These are phyloP conservation scores for Pao palembangensis DNA, from an alignment of 2,113 vertebrate genomes.

Conservation along the genomic window DNA sequence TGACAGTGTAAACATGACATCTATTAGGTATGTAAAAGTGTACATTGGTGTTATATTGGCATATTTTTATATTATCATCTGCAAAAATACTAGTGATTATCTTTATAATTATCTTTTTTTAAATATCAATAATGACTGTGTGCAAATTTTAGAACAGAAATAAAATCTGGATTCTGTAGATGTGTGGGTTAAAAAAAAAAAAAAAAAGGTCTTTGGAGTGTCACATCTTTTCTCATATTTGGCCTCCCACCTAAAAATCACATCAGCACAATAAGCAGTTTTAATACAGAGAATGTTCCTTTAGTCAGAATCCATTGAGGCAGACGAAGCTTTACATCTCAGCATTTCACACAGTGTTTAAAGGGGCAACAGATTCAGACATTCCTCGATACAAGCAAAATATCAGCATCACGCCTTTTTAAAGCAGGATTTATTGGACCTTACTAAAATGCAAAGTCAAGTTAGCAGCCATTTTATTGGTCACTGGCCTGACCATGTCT, in stretches of 20 bases:
- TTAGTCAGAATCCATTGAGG: slow-evolving; percentile 37
- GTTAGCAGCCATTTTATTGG: too few relatives aligned
- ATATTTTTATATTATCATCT: slow-evolving; percentile 51
- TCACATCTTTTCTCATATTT: slow-evolving; percentile 56
- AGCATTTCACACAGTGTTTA: slow-evolving; percentile 50
- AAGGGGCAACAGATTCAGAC: slow-evolving; percentile 39
- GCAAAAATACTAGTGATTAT: slow-evolving; percentile 58
- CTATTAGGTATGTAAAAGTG: slow-evolving; percentile 32
- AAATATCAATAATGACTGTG: slow-evolving; percentile 32
- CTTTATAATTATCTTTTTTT: slow-evolving; percentile 42
- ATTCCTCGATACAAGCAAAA: background rate
- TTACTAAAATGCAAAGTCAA: too few relatives aligned
- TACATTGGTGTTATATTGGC: slow-evolving; percentile 46
- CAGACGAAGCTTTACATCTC: slow-evolving; percentile 19
- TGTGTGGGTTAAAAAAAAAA: slow-evolving; percentile 31
- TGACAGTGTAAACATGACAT: slow-evolving; percentile 41
- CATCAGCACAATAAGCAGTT: slow-evolving; percentile 29
- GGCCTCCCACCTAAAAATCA: slow-evolving; percentile 63
- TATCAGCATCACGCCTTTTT: too few relatives aligned
- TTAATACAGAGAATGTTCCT: slow-evolving; percentile 16
- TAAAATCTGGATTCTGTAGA: slow-evolving; percentile 26
- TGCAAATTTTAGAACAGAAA: slow-evolving; percentile 58
- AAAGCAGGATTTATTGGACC: too few relatives aligned
- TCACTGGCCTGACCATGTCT: too few relatives aligned
- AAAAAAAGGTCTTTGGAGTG: slow-evolving; percentile 70